Base-by-base conservation (phyloP, 2,797 vertebrate genomes). In the Nannoperca australis region DNA sequence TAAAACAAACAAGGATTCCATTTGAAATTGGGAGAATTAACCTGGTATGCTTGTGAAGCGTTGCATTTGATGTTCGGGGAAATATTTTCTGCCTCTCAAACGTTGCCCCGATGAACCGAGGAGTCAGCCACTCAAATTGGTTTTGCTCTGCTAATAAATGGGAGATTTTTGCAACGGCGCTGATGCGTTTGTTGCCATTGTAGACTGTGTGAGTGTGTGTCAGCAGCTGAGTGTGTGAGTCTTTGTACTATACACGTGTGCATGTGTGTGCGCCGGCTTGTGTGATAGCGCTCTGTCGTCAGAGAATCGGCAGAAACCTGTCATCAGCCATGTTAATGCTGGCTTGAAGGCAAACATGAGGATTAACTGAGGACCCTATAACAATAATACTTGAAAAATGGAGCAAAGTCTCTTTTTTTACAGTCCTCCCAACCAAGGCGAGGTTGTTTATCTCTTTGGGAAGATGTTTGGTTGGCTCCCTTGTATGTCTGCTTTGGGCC, bases 401-500 rank as follows among this genome's bases (percentile, higher is more conserved):
- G 81, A 91, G 82, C 86, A 86, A 86, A 84, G 83, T 82, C 78
- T 91, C 73, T 84, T 78, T 84, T 77, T 89, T 76, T 79, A 81
- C 88, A 84, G 80, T 88, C 71, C 83, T 91, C 79, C 84, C 72
- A 74, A 92, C 79, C 76, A 73, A 82, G 76, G 49, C 75, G 36
- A 80, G 84, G 85, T 91, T 92, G 92, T 92, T 94, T 92, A 91
- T 92, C 89, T 87, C 87, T 86, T 67, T 61, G 85, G 32, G 77
- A 89, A 86, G 89, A 88, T 91, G 87, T 92, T 87, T 89, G 86
- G 88, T 87, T 91, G 90, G 85, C 79, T 85, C 80, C 78, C 83
- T 88, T 75, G 78, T 73, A 87, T 38, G 79, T 89, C 89, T 86
- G 89, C 85, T 90, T 59, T 73, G 77, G 79, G 89, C 89, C 92